A percentile compares a stretch with the other conserved stretches of the same genome.
phyloP scores from a whole-genome alignment of 2,888 invertebrate species.

The Nebria salina region DNA sequence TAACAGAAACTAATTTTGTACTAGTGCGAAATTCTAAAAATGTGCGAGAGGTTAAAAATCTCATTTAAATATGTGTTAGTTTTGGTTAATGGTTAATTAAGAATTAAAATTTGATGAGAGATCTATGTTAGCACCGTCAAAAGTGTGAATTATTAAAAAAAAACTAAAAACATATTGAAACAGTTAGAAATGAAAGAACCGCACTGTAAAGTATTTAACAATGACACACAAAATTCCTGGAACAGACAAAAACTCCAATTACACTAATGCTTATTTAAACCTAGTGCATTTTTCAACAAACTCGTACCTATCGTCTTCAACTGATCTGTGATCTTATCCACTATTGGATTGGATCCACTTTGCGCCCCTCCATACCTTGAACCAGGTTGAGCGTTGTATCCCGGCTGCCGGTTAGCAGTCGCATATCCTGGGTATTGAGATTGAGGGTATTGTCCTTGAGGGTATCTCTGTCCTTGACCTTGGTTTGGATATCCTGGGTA shows the following conservation, averaged over 20 bases:
- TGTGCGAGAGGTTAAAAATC: background rate
- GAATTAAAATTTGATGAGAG: background rate
- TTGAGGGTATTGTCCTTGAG: constrained; percentile 18
- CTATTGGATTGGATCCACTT: constrained; percentile 53
- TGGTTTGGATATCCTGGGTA: constrained; percentile 51
- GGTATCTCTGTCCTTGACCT: constrained; percentile 30
- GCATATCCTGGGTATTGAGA: constrained; percentile 50
- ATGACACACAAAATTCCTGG: constrained; percentile 61
- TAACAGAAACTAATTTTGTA: too few species aligned
- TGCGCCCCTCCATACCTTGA: constrained; percentile 29
- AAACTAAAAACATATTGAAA: constrained; percentile 28
- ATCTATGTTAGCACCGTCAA: constrained; percentile 8
- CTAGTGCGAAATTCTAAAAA: background rate
- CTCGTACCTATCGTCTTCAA: constrained; percentile 61
- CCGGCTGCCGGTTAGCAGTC: constrained; percentile 33
- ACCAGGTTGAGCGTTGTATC: constrained; percentile 34
- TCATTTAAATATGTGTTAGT: background rate
- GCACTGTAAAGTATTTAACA: constrained; percentile 52
- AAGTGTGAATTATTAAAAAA: background rate
- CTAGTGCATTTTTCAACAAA: constrained; percentile 58
- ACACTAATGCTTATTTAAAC: constrained; percentile 49
- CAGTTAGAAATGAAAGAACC: constrained; percentile 38
- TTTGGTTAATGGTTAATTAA: background rate
- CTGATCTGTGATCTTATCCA: constrained; percentile 58
- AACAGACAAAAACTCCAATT: constrained; percentile 54